These are phyloP conservation scores for Chrysodeixis includens DNA, from an alignment of 2,888 invertebrate genomes.

Conservation along the genomic window DNA sequence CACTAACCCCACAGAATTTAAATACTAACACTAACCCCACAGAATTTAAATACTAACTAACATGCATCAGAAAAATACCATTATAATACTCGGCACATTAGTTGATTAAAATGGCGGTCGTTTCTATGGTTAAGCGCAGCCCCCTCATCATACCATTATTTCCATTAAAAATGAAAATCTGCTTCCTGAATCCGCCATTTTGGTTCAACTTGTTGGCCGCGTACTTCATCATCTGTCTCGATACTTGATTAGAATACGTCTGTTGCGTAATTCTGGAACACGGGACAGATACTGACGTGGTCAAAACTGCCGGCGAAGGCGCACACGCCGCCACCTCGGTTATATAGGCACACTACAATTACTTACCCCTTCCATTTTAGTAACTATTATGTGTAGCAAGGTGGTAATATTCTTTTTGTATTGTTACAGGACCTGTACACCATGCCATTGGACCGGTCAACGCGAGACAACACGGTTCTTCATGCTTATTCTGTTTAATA, in stretches of 20 bases:
- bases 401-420: background rate
- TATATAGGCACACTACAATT: conserved; percentile 77
- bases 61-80: no score
- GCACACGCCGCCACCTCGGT: conserved; percentile 59
- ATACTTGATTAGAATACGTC: conserved; percentile 35
- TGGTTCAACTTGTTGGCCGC: no score
- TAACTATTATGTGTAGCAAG: background rate
- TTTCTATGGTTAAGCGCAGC: no score
- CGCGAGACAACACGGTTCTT: background rate
- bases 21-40: no score
- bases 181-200: no score
- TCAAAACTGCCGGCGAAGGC: conserved; percentile 56
- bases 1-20: no score
- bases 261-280: conserved; percentile 33
- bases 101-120: no score
- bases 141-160: no score
- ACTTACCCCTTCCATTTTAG: background rate
- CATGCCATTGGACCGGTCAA: background rate
- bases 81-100: no score
- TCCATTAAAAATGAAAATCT: no score
- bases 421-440: conserved; percentile 1
- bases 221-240: conserved; percentile 44
- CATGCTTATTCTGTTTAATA: background rate
- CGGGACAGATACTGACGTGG: conserved; percentile 56
- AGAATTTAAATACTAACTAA: no score